Evolutionary conservation across 2,797 vertebrate species (phyloP).

Genomic region (Gobionotothen gibberifrons): DNA sequence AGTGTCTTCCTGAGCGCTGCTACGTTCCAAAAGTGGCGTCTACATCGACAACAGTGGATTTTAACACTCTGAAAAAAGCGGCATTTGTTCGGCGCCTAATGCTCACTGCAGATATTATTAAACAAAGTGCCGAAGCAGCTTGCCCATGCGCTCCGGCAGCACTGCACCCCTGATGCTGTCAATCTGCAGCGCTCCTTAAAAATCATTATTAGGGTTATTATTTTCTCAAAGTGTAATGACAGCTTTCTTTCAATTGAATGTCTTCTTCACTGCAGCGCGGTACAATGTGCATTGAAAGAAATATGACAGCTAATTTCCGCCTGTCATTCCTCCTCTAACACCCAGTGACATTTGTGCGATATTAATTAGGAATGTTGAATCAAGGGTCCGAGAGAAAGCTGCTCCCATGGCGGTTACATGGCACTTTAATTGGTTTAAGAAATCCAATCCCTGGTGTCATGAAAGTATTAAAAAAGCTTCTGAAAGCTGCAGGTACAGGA

Average conservation of each 20-base stretch:
- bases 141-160: too few relatives aligned
- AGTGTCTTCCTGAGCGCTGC: too few relatives aligned
- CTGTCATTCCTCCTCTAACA: slow-evolving; percentile 24
- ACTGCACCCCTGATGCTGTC: slow-evolving; percentile 2
- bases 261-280: slow-evolving; percentile 24
- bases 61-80: too few relatives aligned
- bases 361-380: slow-evolving; percentile 18
- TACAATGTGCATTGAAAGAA: slow-evolving; percentile 1
- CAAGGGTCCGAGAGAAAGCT: slow-evolving; percentile 1
- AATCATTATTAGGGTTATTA: slow-evolving; percentile 20
- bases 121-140: too few relatives aligned
- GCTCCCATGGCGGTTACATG: slow-evolving; percentile 10
- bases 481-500: slow-evolving; percentile 7
- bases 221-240: slow-evolving; percentile 21
- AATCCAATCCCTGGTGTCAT: slow-evolving; percentile 13
- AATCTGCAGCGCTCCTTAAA: slow-evolving; percentile 18
- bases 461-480: not conserved
- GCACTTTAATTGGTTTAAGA: slow-evolving; percentile 14
- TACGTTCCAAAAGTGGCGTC: too few relatives aligned
- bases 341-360: slow-evolving; percentile 11
- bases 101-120: too few relatives aligned
- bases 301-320: slow-evolving; percentile 35
- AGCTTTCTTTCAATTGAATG: slow-evolving; percentile 20
- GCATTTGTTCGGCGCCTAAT: too few relatives aligned
- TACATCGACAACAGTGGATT: too few relatives aligned